phyloP scores from a whole-genome alignment of 2,113 vertebrate genomes.

The Cisticola juncidis region DNA sequence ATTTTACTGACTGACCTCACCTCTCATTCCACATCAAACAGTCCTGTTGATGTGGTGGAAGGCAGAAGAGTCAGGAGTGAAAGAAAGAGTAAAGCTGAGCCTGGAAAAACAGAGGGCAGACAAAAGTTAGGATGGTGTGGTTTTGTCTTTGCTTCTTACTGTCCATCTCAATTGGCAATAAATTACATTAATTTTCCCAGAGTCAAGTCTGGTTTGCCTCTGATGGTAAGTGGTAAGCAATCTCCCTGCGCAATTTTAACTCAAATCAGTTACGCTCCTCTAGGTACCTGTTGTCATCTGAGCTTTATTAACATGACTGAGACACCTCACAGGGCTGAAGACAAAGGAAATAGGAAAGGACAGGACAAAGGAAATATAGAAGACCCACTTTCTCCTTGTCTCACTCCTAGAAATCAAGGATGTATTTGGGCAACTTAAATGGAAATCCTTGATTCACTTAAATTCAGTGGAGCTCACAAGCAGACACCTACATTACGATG shows the following conservation, averaged over 20 bases:
- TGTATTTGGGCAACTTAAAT: background rate
- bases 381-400: background rate
- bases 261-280: background rate
- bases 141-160: background rate
- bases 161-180: background rate
- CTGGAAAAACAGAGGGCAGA: rapidly evolving
- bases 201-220: background rate
- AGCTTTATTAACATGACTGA: background rate
- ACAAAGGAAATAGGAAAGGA: background rate
- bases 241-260: background rate
- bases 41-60: background rate
- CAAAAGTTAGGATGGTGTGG: rapidly evolving
- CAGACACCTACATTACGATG: background rate
- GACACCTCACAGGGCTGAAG: background rate
- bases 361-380: background rate
- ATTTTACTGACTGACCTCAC: rapidly evolving
- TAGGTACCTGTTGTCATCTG: background rate
- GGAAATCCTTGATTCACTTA: background rate
- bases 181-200: background rate
- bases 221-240: background rate
- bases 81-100: background rate
- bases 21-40: background rate
- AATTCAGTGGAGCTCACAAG: background rate
- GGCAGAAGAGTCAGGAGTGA: background rate
- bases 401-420: background rate